Conservation (phyloP, 2,113 vertebrate species). For the Bungarus multicinctus region DNA sequence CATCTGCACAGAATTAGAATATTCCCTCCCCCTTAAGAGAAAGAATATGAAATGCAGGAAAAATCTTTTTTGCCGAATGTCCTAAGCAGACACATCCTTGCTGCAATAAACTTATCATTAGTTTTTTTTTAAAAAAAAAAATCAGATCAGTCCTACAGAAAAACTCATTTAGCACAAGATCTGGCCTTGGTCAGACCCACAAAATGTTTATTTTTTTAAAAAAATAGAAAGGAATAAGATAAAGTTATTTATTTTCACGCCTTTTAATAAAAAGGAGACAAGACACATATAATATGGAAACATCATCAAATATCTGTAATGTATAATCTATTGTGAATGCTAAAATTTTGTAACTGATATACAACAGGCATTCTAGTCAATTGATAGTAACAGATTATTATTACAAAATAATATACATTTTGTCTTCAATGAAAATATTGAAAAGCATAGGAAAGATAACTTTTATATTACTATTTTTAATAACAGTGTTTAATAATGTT, state of each 20-base stretch:
- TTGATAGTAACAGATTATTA: neutral
- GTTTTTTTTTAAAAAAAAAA: slow-evolving; percentile 12
- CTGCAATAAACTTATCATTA: slow-evolving; percentile 54
- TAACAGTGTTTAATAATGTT: neutral
- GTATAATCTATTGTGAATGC: neutral
- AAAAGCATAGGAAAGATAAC: neutral
- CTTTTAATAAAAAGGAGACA: neutral
- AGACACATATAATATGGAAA: neutral
- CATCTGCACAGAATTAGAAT: slow-evolving; percentile 41
- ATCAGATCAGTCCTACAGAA: neutral
- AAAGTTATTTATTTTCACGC: neutral
- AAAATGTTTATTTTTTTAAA: neutral
- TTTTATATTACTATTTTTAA: neutral
- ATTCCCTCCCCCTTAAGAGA: slow-evolving; percentile 61
- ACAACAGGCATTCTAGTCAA: neutral
- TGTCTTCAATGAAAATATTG: neutral
- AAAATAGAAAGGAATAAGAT: neutral
- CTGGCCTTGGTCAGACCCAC: neutral
- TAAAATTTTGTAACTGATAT: neutral
- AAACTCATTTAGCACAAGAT: neutral
- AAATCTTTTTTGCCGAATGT: neutral
- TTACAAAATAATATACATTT: neutral
- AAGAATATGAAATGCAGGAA: slow-evolving; percentile 51
- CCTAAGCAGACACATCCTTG: slow-evolving; percentile 29
- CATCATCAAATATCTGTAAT: neutral